A percentile compares a stretch with the other conserved stretches of the same genome.
Conservation (phyloP, 2,797 vertebrate genomes). For the Zalophus californianus region DNA sequence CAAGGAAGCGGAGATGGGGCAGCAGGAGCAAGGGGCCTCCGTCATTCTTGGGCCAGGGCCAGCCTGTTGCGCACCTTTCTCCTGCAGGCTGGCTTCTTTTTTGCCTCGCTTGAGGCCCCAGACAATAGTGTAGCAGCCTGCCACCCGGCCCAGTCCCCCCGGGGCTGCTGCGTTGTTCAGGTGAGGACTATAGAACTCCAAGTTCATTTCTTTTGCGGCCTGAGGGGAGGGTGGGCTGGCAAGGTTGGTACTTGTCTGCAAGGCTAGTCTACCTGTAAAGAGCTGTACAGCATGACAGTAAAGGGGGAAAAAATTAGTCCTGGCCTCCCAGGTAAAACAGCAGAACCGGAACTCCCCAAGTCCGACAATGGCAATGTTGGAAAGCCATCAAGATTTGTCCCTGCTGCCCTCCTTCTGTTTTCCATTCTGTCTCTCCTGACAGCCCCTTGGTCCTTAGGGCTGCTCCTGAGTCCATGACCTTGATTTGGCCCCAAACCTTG, state of each 20-base stretch:
- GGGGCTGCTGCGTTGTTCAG: constrained; percentile 62
- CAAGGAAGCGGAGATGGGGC: not conserved
- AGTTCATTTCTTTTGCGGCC: constrained; percentile 72
- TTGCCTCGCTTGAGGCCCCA: not conserved
- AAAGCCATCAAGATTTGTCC: not conserved
- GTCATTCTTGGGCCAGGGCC: constrained; percentile 64
- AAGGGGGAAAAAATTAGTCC: not conserved
- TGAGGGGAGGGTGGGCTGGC: constrained; percentile 71
- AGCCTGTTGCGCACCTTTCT: constrained; percentile 63
- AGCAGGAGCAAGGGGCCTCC: constrained; percentile 53
- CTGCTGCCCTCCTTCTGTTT: not conserved
- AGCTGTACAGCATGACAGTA: not conserved
- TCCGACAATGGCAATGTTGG: not conserved
- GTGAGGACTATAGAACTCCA: constrained; percentile 58
- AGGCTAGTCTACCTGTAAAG: constrained; percentile 53
- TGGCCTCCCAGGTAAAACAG: not conserved
- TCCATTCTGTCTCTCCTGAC: not conserved
- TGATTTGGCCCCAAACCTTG: constrained; percentile 42
- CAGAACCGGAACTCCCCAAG: not conserved
- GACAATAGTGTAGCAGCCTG: constrained; percentile 56
- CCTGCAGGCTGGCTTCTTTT: constrained; percentile 30
- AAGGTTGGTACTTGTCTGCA: constrained; percentile 60
- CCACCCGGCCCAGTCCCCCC: constrained; percentile 12
- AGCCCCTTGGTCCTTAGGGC: not conserved
- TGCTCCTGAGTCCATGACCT: not conserved